Percentiles rank a stretch among this genome's conserved stretches.
Conservation (phyloP, 2,113 vertebrate genomes). For the Ploceus nigricollis region DNA sequence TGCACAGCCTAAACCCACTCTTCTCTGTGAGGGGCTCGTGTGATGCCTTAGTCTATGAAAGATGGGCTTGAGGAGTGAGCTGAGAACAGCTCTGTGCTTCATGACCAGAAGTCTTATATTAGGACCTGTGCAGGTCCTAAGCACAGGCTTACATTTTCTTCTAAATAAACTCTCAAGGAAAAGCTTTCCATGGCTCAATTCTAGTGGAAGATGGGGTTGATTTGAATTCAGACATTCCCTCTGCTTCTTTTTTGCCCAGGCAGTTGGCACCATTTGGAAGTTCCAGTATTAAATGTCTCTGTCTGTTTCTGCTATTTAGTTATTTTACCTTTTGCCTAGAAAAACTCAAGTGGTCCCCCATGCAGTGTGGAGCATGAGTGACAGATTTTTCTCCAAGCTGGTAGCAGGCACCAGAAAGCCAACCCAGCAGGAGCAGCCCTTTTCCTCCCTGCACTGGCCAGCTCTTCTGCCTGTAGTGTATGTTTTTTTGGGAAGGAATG, state of each 20-base stretch:
- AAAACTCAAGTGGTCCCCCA: background rate
- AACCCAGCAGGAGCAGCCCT: constrained; percentile 1
- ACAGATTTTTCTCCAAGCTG: constrained; percentile 40
- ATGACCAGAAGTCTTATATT: background rate
- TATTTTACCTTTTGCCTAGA: constrained; percentile 9
- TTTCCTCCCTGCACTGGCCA: background rate
- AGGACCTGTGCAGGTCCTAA: background rate
- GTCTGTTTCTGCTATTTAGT: background rate
- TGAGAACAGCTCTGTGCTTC: background rate
- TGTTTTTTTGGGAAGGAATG: background rate
- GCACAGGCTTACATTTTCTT: background rate
- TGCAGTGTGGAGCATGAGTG: background rate
- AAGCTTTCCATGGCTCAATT: background rate
- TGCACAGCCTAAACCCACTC: background rate
- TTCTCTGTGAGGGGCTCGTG: rapidly evolving
- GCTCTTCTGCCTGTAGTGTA: background rate
- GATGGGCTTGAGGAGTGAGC: background rate
- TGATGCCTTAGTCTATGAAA: background rate
- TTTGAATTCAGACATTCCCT: background rate
- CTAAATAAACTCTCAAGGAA: background rate
- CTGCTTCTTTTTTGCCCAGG: background rate
- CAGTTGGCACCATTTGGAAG: background rate
- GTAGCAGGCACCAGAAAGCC: background rate
- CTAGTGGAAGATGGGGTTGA: background rate
- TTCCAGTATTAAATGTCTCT: background rate